Conservation (phyloP, 2,797 vertebrate genomes). For the Neostethus bicornis region DNA sequence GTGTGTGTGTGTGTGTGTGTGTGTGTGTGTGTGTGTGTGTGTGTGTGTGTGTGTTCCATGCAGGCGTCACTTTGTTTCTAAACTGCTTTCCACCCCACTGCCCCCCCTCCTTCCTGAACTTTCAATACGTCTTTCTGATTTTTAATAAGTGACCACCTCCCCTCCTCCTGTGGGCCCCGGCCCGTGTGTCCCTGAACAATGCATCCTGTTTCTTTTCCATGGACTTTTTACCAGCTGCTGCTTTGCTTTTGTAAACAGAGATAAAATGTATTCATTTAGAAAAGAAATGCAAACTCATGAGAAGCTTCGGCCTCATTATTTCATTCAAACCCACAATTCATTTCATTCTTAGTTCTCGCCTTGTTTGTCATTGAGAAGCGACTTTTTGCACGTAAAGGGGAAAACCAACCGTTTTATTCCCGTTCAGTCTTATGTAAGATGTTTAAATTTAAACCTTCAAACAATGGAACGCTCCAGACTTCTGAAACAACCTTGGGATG, state of each 20-base stretch:
- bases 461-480: constrained; percentile 16
- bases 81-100: constrained; percentile 43
- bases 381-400: constrained; percentile 24
- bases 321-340: constrained; percentile 32
- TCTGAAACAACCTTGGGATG: background rate
- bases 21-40: constrained; percentile 36
- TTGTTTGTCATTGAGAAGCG: constrained; percentile 24
- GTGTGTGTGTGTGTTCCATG: constrained; percentile 32
- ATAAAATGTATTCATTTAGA: constrained; percentile 53
- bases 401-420: constrained; percentile 13
- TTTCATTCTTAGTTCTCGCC: constrained; percentile 29
- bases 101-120: constrained; percentile 62
- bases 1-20: too few relatives aligned
- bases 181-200: constrained; percentile 38
- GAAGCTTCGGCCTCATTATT: constrained; percentile 51
- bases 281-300: constrained; percentile 40
- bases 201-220: constrained; percentile 11
- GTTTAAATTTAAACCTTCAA: background rate
- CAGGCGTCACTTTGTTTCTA: constrained; percentile 68
- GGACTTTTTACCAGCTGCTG: constrained; percentile 41
- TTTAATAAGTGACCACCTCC: constrained; percentile 48
- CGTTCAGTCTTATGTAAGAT: constrained; percentile 1
- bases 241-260: constrained; percentile 34
- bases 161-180: constrained; percentile 9
- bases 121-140: constrained; percentile 30